Percentiles rank a stretch among this genome's conserved stretches.
Evolutionary conservation across 1,140 invertebrate genomes (phyloP).

Genomic region (Microplitis mediator): DNA sequence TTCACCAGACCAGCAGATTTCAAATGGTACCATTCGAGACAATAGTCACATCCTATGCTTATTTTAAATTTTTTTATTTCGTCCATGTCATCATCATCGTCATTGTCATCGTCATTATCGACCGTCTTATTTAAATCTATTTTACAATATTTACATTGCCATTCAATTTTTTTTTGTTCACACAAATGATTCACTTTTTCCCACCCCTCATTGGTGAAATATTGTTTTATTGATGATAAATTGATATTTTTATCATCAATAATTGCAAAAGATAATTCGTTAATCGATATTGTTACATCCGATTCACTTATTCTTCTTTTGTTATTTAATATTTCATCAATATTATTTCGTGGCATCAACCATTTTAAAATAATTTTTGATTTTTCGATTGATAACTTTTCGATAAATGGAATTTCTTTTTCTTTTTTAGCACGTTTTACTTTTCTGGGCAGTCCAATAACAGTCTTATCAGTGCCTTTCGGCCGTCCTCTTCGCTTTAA

Average conservation of each 20-base stretch:
- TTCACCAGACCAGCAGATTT: not conserved
- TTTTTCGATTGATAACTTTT: slow-evolving; percentile 3
- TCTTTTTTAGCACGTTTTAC: not conserved
- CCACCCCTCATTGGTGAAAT: slow-evolving; percentile 17
- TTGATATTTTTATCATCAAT: slow-evolving; percentile 18
- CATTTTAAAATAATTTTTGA: slow-evolving; percentile 4
- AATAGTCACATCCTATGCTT: slow-evolving; percentile 17
- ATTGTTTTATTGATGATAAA: slow-evolving; percentile 8
- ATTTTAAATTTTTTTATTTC: not conserved
- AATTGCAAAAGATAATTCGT: not conserved
- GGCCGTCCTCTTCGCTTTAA: slow-evolving; percentile 18
- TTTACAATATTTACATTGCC: slow-evolving; percentile 1
- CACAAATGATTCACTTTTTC: not conserved
- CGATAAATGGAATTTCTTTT: not conserved
- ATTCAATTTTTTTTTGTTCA: not conserved
- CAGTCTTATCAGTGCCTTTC: slow-evolving; percentile 14
- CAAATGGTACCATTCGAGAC: slow-evolving; percentile 14
- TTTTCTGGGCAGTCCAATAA: slow-evolving; percentile 16
- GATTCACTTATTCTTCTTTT: not conserved
- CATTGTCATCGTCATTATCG: no score
- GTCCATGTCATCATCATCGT: not conserved
- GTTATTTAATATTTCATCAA: not conserved
- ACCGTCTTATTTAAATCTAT: not conserved
- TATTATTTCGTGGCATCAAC: slow-evolving; percentile 7
- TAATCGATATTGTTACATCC: not conserved